Conservation (phyloP, 2,113 vertebrate species). For the Coryphaenoides rupestris region DNA sequence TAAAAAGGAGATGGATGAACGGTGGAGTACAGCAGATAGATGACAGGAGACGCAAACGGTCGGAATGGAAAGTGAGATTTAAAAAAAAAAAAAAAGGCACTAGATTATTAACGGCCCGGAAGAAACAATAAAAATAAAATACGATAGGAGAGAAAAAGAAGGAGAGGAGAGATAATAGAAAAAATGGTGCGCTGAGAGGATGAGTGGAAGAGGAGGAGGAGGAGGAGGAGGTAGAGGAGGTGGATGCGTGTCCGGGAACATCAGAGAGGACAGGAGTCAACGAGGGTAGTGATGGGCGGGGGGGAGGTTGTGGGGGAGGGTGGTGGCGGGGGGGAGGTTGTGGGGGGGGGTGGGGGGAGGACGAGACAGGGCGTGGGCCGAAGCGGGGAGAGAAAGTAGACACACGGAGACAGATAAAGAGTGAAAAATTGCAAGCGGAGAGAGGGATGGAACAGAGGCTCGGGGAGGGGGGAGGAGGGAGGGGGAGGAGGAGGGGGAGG, state of each 20-base stretch:
- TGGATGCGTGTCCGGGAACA: neutral
- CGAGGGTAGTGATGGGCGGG: neutral
- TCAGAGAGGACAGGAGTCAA: neutral
- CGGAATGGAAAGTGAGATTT: no score
- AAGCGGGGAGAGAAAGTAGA: no score
- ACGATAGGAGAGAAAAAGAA: neutral
- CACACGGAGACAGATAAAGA: no score
- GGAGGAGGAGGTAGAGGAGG: neutral
- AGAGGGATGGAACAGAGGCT: neutral
- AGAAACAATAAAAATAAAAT: neutral
- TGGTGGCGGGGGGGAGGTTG: no score
- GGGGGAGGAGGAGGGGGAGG: conserved; percentile 56
- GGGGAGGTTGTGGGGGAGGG: no score
- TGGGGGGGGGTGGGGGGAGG: no score
- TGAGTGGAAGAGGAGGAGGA: conserved; percentile 16
- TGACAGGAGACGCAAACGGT: no score
- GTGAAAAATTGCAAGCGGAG: neutral
- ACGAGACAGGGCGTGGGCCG: neutral
- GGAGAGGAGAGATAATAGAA: neutral
- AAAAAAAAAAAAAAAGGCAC: no score
- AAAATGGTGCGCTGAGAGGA: neutral
- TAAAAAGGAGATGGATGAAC: neutral
- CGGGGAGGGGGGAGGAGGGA: conserved; percentile 24
- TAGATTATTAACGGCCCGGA: no score
- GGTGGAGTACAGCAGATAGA: no score